Evolutionary conservation across 2,797 vertebrate genomes (phyloP), one percentile per base, ranked within the genome.

Genomic region (Leptodactylus fallax): DNA sequence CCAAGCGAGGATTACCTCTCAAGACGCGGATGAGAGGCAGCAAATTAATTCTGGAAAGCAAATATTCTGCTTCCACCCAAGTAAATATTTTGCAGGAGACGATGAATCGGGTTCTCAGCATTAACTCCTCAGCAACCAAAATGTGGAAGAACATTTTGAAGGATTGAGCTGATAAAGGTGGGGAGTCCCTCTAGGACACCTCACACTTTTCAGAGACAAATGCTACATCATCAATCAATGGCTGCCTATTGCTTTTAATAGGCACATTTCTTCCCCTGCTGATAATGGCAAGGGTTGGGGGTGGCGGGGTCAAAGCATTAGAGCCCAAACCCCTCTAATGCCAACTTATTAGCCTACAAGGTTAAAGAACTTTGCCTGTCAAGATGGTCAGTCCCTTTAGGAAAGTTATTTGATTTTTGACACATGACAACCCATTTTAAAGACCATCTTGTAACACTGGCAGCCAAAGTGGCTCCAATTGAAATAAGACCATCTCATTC

Each of bases 31-130:
- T 84, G 65, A 84, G 87, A 78, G 55, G 74, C 72, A 60, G 60
- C 82, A 88, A 85, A 88, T 85, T 88, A 85, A 85, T 85, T 85
- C 77, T 80, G 77, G 80, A 85, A 88, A 55, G 76, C 77, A 88
- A 88, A 85, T 81, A 85, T 65, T 81, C 76, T 76, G 27, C 55
- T 78, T 81, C 63, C 87, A 71, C 53, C 74, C 74, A 79, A 79
- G 51, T 71, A 88, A 88, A 88, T 88, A 81, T 81, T 81, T 65
- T 63, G 65, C n/a, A 9, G 17, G 74, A 45, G 49, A 47, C 69
- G 81, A 81, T 25, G 36, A 61, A 69, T 63, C 36, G 79, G 3
- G 56, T 36, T 60, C 45, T 61, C 58, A 12, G 58, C 6, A 5
- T 81, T 81, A 81, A 81, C 58, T 47, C 58, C 36, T 47, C 21